Conservation (phyloP, 2,113 vertebrate genomes). For the Neolamprologus tretocephalus region DNA sequence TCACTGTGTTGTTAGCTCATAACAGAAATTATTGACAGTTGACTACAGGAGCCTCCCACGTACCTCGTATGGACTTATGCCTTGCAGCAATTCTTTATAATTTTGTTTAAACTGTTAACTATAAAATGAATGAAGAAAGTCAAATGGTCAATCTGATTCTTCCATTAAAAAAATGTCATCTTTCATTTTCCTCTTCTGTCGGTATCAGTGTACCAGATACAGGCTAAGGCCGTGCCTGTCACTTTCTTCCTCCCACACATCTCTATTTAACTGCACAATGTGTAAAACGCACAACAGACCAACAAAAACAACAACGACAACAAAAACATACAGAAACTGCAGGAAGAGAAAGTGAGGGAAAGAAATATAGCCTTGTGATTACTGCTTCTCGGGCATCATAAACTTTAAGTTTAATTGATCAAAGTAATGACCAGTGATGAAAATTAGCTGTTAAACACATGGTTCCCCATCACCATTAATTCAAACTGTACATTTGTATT, state of each 20-base stretch:
- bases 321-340: neutral
- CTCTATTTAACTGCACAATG: neutral
- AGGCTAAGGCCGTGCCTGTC: neutral
- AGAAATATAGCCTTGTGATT: neutral
- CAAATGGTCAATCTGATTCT: neutral
- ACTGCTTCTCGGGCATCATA: neutral
- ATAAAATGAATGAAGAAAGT: neutral
- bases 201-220: neutral
- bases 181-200: neutral
- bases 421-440: neutral
- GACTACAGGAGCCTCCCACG: neutral
- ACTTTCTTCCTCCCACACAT: neutral
- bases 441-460: neutral
- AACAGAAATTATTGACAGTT: neutral
- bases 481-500: neutral
- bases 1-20: neutral
- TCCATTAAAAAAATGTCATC: neutral
- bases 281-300: neutral
- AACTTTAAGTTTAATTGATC: neutral
- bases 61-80: neutral
- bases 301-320: neutral
- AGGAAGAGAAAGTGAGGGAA: neutral
- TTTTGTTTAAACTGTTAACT: neutral
- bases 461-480: neutral
- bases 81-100: neutral